These are phyloP conservation scores for Crocallis elinguaria DNA, from an alignment of 2,888 invertebrate genomes.

Conservation along the genomic window DNA sequence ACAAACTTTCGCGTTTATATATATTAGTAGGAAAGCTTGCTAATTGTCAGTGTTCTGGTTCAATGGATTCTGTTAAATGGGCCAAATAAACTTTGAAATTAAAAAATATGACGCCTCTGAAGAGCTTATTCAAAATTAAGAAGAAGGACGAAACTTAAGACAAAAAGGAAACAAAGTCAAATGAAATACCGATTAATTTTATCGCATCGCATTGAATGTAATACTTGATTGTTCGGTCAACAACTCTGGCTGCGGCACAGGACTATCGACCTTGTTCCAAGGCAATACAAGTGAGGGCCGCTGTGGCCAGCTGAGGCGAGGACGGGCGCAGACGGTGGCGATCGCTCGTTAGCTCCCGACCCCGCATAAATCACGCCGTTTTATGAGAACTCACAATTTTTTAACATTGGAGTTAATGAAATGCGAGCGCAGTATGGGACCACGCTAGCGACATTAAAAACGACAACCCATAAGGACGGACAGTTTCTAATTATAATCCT, in stretches of 20 bases:
- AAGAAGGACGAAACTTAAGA: constrained; percentile 26
- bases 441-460: constrained; percentile 83
- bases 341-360: constrained; percentile 80
- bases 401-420: constrained; percentile 79
- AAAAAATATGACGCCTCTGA: not conserved
- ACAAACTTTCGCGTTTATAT: too few species aligned
- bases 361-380: constrained; percentile 81
- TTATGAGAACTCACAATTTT: constrained; percentile 81
- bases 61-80: too few species aligned
- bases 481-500: constrained; percentile 84
- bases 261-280: constrained; percentile 18
- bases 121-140: constrained; percentile 11
- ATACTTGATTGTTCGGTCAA: constrained; percentile 52
- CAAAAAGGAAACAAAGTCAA: constrained; percentile 39
- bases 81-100: not conserved
- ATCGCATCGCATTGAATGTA: constrained; percentile 36
- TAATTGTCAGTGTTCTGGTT: too few species aligned
- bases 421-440: constrained; percentile 84
- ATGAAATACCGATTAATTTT: constrained; percentile 35
- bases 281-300: constrained; percentile 21
- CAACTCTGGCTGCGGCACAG: constrained; percentile 24
- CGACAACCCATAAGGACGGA: constrained; percentile 80
- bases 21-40: too few species aligned
- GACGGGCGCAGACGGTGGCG: constrained; percentile 62
- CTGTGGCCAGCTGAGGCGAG: constrained; percentile 10